A percentile compares a stretch with the other conserved stretches of the same genome.
phyloP scores from a whole-genome alignment of 2,113 vertebrate genomes.

The Crotalus horridus region DNA sequence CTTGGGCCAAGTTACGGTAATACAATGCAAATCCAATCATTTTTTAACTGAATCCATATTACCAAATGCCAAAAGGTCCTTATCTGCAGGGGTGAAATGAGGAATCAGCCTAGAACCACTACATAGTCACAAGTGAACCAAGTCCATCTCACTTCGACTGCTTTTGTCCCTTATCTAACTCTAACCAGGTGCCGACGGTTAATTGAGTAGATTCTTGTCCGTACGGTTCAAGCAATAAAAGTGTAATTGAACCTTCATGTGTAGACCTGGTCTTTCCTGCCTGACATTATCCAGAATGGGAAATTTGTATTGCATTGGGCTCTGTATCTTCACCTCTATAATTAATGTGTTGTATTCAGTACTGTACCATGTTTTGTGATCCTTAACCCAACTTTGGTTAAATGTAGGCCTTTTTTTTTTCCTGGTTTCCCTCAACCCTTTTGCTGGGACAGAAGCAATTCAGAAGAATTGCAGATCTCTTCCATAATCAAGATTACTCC shows the following conservation, averaged over 20 bases:
- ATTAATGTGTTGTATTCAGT: not conserved
- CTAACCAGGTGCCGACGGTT: no score
- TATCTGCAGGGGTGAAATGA: not conserved
- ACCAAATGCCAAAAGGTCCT: not conserved
- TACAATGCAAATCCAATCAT: not conserved
- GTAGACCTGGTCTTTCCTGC: no score
- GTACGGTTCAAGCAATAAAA: no score
- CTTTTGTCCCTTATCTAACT: not conserved
- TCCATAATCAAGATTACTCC: not conserved
- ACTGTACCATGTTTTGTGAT: not conserved
- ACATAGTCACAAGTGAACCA: not conserved
- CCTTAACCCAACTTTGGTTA: not conserved
- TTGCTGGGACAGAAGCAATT: slow-evolving; percentile 4
- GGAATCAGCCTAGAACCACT: not conserved
- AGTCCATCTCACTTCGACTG: not conserved
- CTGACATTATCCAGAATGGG: no score
- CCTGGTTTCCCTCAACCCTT: not conserved
- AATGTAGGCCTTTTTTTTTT: not conserved
- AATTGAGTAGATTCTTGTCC: no score
- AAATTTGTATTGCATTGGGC: not conserved
- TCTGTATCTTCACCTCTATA: not conserved
- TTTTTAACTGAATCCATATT: not conserved
- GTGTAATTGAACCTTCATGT: no score
- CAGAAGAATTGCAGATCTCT: not conserved
- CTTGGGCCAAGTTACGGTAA: not conserved